phyloP scores from a whole-genome alignment of 2,113 vertebrate genomes.

The Chaetodon auriga region DNA sequence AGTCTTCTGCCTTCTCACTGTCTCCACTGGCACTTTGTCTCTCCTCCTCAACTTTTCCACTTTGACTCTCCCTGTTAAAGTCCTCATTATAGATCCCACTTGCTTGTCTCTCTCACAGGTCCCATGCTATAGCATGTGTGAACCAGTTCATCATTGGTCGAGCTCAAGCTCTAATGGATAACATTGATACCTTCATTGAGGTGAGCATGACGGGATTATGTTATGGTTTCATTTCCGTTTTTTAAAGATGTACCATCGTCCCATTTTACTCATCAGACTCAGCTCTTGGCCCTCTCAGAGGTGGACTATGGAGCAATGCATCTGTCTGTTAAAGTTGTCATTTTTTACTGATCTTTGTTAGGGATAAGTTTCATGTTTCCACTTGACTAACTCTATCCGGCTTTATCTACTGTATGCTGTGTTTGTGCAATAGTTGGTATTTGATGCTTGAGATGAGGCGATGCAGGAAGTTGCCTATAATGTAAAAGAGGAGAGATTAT shows the following conservation, averaged over 20 bases:
- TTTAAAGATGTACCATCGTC: background rate
- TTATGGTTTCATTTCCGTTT: background rate
- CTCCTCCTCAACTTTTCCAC: background rate
- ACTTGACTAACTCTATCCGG: background rate
- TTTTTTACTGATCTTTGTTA: background rate
- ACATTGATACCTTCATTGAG: constrained; percentile 97
- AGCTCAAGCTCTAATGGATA: constrained; percentile 96
- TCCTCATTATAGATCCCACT: background rate
- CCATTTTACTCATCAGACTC: no score
- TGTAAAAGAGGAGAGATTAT: background rate
- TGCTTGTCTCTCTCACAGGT: constrained; percentile 78
- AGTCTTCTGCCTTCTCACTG: no score
- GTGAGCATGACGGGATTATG: constrained; percentile 70
- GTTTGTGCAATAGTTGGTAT: background rate
- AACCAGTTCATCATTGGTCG: constrained; percentile 97
- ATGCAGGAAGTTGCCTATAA: background rate
- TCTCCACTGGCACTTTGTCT: background rate
- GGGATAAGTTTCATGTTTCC: background rate
- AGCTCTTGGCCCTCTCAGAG: background rate
- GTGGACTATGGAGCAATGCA: background rate
- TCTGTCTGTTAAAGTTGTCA: background rate
- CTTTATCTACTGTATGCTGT: background rate
- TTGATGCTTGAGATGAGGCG: background rate
- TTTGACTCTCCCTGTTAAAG: background rate
- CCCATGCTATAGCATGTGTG: constrained; percentile 94